Conservation (phyloP, 2,797 vertebrate genomes). For the Sphenopsis melanotis region DNA sequence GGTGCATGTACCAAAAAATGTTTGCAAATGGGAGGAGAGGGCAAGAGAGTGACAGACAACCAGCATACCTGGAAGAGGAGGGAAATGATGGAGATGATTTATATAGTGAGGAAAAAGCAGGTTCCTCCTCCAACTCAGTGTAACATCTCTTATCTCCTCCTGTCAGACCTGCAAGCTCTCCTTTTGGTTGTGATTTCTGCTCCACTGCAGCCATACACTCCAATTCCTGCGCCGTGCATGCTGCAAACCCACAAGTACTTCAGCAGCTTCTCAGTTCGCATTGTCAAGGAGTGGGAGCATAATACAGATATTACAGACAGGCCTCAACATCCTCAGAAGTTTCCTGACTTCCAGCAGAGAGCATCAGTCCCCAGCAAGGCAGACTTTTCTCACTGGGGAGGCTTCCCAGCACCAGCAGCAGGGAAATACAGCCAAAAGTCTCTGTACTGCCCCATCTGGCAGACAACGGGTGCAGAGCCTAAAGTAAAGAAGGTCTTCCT, state of each 20-base stretch:
- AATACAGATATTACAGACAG: neutral
- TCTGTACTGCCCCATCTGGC: neutral
- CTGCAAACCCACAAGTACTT: neutral
- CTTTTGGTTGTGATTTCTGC: neutral
- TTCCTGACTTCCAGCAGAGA: neutral
- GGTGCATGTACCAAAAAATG: neutral
- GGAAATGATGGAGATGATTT: neutral
- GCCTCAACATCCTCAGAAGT: neutral
- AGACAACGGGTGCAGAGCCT: neutral
- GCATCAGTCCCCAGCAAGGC: neutral
- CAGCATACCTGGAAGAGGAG: neutral
- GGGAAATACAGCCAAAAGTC: neutral
- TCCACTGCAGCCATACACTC: neutral
- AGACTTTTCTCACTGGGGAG: neutral
- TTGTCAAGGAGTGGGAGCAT: neutral
- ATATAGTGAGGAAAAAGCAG: neutral
- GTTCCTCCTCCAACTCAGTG: neutral
- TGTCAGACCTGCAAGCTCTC: neutral
- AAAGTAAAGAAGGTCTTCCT: neutral
- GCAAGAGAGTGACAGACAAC: neutral
- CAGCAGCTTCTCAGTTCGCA: neutral
- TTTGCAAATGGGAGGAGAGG: neutral
- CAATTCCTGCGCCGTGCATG: fast-evolving
- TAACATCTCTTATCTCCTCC: neutral
- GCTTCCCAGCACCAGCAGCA: neutral